Evolutionary conservation across 2,113 vertebrate genomes (phyloP).

Genomic region (Strigops habroptila): DNA sequence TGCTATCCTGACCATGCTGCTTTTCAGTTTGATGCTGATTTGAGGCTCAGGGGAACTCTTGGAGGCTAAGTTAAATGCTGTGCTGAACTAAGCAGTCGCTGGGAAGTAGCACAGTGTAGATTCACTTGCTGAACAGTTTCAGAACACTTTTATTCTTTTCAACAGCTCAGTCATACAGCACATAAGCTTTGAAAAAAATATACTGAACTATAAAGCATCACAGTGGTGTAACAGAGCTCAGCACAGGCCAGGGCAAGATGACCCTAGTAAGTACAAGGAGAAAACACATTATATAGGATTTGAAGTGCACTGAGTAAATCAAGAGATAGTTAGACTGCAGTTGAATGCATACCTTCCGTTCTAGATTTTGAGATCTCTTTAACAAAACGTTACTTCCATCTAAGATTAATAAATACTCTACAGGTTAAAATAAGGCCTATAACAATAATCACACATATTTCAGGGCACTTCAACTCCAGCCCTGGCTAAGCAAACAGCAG

Average conservation of each 20-base stretch:
- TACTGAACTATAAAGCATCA: neutral
- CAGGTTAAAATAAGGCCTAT: neutral
- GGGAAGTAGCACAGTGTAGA: neutral
- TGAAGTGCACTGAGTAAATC: neutral
- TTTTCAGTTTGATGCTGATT: slow-evolving; percentile 25
- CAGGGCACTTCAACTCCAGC: neutral
- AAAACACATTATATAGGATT: neutral
- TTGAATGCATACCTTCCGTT: neutral
- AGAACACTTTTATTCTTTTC: slow-evolving; percentile 4
- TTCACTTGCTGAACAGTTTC: neutral
- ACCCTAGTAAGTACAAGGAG: neutral
- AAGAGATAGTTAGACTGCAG: neutral
- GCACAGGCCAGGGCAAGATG: neutral
- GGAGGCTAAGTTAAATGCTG: neutral
- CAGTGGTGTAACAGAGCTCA: neutral
- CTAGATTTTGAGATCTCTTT: neutral
- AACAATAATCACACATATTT: neutral
- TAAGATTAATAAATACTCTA: neutral
- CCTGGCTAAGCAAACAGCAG: neutral
- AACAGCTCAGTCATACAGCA: neutral
- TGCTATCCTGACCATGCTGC: neutral
- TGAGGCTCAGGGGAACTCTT: neutral
- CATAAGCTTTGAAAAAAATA: neutral
- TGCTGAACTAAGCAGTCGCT: neutral
- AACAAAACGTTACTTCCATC: neutral